These are phyloP conservation scores for Drosophila multiciliata DNA, from an alignment of 2,888 invertebrate genomes.

Conservation along the genomic window DNA sequence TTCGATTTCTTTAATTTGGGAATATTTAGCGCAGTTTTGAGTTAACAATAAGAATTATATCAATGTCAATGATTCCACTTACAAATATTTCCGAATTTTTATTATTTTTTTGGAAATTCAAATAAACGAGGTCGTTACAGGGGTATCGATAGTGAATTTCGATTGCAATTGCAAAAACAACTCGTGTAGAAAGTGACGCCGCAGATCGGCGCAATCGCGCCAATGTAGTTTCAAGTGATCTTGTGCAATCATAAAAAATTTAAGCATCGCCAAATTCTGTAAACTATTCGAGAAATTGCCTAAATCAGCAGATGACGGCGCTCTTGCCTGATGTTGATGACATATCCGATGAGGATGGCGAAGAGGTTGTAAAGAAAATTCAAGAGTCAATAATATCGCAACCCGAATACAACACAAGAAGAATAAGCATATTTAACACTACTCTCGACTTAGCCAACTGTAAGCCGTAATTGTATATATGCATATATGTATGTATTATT, in stretches of 20 bases:
- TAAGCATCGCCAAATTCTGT: background rate
- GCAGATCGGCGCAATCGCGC: background rate
- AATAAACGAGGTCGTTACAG: background rate
- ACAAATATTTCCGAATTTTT: background rate
- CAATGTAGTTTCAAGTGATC: background rate
- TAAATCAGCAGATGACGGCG: conserved; percentile 1
- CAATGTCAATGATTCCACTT: background rate
- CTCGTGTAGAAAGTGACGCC: background rate
- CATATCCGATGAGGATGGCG: conserved; percentile 44
- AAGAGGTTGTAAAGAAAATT: conserved; percentile 31
- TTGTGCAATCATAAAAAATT: conserved; percentile 13
- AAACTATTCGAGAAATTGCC: background rate
- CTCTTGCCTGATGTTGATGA: conserved; percentile 43
- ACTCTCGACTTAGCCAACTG: conserved; percentile 19
- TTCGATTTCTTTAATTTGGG: background rate
- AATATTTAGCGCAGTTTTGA: background rate
- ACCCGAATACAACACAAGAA: background rate
- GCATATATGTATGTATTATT: background rate
- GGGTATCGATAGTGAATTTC: background rate
- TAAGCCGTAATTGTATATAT: background rate
- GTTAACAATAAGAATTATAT: background rate
- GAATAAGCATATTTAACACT: conserved; percentile 29
- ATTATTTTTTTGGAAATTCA: background rate
- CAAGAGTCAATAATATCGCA: conserved; percentile 22
- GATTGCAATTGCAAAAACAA: background rate